phyloP scores from a whole-genome alignment of 2,888 invertebrate species.

The Brassicogethes aeneus region DNA sequence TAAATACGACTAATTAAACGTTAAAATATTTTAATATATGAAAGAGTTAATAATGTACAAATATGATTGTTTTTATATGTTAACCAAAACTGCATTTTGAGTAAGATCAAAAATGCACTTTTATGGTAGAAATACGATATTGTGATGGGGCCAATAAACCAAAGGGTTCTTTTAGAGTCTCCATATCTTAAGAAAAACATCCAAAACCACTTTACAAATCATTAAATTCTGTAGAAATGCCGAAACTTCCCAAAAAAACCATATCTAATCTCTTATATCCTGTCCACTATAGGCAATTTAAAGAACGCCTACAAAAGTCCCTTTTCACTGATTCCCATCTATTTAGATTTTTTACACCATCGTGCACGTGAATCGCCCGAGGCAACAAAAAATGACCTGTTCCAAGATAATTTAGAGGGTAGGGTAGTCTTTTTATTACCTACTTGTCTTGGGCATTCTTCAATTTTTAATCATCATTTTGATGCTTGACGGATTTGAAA shows the following conservation, averaged over 20 bases:
- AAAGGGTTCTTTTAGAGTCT: no score
- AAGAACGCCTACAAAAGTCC: neutral
- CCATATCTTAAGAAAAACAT: no score
- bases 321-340: slow-evolving; percentile 3
- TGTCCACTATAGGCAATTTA: slow-evolving; percentile 21
- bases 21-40: no score
- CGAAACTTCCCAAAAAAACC: slow-evolving; percentile 13
- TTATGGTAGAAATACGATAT: no score
- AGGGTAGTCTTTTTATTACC: slow-evolving; percentile 3
- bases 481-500: slow-evolving; percentile 1
- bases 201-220: neutral
- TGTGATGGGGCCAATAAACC: no score
- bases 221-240: neutral
- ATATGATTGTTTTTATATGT: no score
- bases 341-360: slow-evolving; percentile 31
- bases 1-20: no score
- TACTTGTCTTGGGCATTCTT: slow-evolving; percentile 1
- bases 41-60: no score
- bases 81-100: no score
- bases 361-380: slow-evolving; percentile 41
- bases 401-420: slow-evolving; percentile 1
- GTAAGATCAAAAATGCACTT: no score
- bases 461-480: slow-evolving; percentile 1
- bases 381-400: slow-evolving; percentile 29
- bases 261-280: slow-evolving; percentile 38